Conservation (phyloP, 1,140 invertebrate species). For the Euwallacea similis region DNA sequence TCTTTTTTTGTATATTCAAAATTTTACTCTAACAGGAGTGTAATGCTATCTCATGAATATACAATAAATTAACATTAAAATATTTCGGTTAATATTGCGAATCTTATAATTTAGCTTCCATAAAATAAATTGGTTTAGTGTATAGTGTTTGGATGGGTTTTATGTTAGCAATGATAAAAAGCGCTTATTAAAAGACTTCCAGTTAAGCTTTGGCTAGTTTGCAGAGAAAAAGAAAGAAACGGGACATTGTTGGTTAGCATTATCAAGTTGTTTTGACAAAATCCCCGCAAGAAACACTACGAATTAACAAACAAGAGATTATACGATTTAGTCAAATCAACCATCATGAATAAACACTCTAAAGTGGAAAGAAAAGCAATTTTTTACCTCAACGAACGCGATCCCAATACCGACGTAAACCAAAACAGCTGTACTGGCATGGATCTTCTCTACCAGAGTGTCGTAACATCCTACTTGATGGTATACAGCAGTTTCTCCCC, state of each 20-base stretch:
- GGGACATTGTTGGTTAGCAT: conserved; percentile 1
- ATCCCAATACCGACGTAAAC: conserved; percentile 34
- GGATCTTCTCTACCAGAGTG: conserved; percentile 33
- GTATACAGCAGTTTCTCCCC: conserved; percentile 31
- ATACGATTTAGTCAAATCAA: not conserved
- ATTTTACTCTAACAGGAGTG: too few species aligned
- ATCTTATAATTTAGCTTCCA: too few species aligned
- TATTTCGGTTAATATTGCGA: too few species aligned
- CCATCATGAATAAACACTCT: not conserved
- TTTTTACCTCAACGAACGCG: conserved; percentile 35
- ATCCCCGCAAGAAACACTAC: not conserved
- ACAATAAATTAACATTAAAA: too few species aligned
- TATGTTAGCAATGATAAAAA: too few species aligned
- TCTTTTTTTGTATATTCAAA: too few species aligned
- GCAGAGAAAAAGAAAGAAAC: too few species aligned
- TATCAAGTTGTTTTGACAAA: not conserved
- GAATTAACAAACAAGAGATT: not conserved
- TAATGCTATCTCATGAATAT: too few species aligned
- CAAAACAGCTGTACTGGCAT: conserved; percentile 21
- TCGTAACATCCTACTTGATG: conserved; percentile 35
- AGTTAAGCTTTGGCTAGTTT: too few species aligned
- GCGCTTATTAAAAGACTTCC: too few species aligned
- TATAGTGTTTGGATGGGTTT: too few species aligned
- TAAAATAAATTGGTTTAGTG: too few species aligned
- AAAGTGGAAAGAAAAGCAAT: not conserved